A percentile compares a stretch with the other conserved stretches of the same genome.
These are phyloP conservation scores for Entomyzon cyanotis DNA, from an alignment of 2,113 vertebrate species.

Conservation along the genomic window DNA sequence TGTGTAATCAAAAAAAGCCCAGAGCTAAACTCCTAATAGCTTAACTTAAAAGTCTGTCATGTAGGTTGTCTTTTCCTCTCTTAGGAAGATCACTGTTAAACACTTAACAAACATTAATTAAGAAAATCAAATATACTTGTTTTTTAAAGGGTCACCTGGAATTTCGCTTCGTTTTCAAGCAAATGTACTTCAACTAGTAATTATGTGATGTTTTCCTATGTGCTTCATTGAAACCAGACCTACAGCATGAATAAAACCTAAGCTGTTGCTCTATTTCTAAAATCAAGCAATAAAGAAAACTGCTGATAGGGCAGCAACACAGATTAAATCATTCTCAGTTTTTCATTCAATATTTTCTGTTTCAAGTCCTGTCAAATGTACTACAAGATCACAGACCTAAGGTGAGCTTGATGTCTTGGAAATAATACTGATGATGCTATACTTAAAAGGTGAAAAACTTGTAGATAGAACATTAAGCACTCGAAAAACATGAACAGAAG, in stretches of 20 bases:
- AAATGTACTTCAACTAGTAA: neutral
- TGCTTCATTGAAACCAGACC: neutral
- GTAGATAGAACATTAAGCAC: neutral
- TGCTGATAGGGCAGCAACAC: neutral
- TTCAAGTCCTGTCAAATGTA: neutral
- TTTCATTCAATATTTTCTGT: neutral
- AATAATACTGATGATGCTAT: neutral
- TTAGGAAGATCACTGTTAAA: neutral
- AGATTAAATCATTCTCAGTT: neutral
- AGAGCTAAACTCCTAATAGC: neutral
- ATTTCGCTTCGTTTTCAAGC: neutral
- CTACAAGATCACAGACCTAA: neutral
- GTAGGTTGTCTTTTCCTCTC: neutral
- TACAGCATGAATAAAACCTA: neutral
- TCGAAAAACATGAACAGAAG: neutral
- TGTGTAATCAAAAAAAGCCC: neutral
- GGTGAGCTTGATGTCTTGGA: neutral
- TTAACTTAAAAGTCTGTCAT: neutral
- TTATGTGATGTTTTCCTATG: neutral
- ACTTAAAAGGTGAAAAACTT: neutral
- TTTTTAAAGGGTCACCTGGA: neutral
- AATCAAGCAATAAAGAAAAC: neutral
- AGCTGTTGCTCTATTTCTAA: neutral
- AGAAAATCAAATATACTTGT: neutral
- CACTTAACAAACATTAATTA: neutral